Evolutionary conservation across 2,888 invertebrate genomes (phyloP), one percentile per base, ranked within the genome.

Genomic region (Ametastegia equiseti): DNA sequence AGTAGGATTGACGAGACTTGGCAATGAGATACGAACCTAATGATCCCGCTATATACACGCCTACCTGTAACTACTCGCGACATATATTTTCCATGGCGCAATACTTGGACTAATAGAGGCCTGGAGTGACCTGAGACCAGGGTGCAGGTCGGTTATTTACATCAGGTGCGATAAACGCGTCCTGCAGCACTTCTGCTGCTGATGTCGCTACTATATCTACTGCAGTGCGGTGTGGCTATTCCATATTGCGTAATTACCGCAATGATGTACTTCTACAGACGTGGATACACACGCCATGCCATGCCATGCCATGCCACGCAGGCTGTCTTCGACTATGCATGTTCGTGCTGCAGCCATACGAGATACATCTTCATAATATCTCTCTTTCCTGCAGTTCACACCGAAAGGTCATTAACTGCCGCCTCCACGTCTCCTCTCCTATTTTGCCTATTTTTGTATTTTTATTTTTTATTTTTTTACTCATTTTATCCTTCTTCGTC

Each of bases 21-120:
- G 67, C 39, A 39, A 39, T 67, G 39, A 67, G 36, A 39, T n/a
- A n/a, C 19, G 67, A 19, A 67, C 42, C 39, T 67, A 67, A 67
- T 67, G 67, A 67, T 67, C n/a, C 39, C 19, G 9, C 67, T 15
- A 2, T 23, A 27, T 11, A 19, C 6, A n/a, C n/a, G n/a, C n/a
- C n/a, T n/a, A 42, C 42, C 54, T 54, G 11, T 54, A 54, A 19
- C n/a, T 54, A 54, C n/a, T n/a, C n/a, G 54, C 54, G 39, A 67
- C 67, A 67, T n/a, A n/a, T n/a, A n/a, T 67, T 67, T 67, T 39
- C 39, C 15, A 65, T 67, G 19, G 39, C 39, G 65, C 65, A 67
- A 67, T 67, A 67, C 39, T 39, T 19, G 19, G n/a, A n/a, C 65
- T 39, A 13, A 39, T 39, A 39, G n/a, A 19, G 39, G 65, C 23